Base-by-base conservation (phyloP, 2,113 vertebrate species). In the Nycticorax nycticorax region DNA sequence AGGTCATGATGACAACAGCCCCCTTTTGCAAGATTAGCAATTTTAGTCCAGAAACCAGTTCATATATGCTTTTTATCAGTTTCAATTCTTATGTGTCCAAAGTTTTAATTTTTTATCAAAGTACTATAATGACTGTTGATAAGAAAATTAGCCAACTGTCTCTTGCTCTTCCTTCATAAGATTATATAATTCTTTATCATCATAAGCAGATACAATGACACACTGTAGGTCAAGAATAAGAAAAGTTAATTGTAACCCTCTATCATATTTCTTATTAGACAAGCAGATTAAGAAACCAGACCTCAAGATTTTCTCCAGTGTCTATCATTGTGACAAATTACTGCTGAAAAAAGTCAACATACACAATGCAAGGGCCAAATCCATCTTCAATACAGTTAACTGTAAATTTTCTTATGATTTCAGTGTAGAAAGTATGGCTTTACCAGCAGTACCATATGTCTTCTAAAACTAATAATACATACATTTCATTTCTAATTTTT, bases 1-100 rank as follows among this genome's bases (percentile, higher is more conserved):
- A 95, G 85, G 88, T 96, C 82, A 92, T 85, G 48, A 84, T 57
- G 93, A 97, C 89, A 95, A 96, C 89, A 92, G 26, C 9, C 14
- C n/a, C n/a, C 73, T 96, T 92, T 94, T 96, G 32, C 64, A 94
- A 91, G 83, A 76, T 92, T 80, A 95, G 45, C 59, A 73, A 27
- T 77, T 96, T 89, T 53, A 43, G 41, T 74, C 47, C 56, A 60
- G 92, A 64, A 93, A 90, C 10, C 18, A 57, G 63, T 83, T 88
- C n/a, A 45, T 56, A 59, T 50, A 86, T 80, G 47, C 8, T 87
- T 94, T 85, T 80, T 85, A 35, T 89, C 83, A 53, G 23, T 90
- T 93, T 82, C 39, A 72, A 3, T 74, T 80, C 48, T 83, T 88
- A 37, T 22, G 37, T 48, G 15, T 48, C 28, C 12, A 23, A 88